Conservation (phyloP, 2,888 invertebrate genomes). For the Ennomos fuscantarius region DNA sequence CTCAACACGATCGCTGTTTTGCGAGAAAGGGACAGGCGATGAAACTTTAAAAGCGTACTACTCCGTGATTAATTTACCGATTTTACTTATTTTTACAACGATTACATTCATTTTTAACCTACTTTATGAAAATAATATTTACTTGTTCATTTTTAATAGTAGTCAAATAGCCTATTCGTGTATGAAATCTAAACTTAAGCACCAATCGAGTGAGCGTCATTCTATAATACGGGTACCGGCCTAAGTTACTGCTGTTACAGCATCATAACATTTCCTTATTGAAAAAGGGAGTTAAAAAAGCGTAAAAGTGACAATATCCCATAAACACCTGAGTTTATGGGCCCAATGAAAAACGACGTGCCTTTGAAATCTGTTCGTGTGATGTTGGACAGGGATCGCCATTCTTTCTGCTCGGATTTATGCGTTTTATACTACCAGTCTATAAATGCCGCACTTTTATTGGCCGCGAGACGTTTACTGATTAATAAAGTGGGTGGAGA, state of each 20-base stretch:
- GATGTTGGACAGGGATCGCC: constrained; percentile 72
- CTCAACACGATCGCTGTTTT: too few relatives aligned
- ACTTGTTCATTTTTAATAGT: too few relatives aligned
- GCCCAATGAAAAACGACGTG: constrained; percentile 72
- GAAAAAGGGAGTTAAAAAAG: constrained; percentile 46
- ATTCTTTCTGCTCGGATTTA: constrained; percentile 77
- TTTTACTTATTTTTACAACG: too few relatives aligned
- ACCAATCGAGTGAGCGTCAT: too few relatives aligned
- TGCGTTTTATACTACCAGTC: constrained; percentile 76
- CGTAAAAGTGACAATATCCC: constrained; percentile 65
- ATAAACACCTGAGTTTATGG: constrained; percentile 79
- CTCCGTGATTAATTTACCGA: too few relatives aligned
- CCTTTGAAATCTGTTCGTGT: constrained; percentile 79
- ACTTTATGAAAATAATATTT: too few relatives aligned
- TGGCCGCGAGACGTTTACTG: constrained; percentile 79
- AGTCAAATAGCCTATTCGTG: too few relatives aligned
- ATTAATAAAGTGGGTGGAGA: constrained; percentile 80
- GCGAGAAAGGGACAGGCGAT: too few relatives aligned
- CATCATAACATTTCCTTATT: constrained; percentile 24
- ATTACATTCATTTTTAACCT: too few relatives aligned
- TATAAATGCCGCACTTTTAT: constrained; percentile 81
- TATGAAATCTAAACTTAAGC: too few relatives aligned
- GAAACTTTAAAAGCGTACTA: too few relatives aligned
- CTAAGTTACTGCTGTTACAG: constrained; percentile 5
- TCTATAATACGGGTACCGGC: too few relatives aligned